Evolutionary conservation across 2,888 invertebrate genomes (phyloP).

Genomic region (Aradus depressus): DNA sequence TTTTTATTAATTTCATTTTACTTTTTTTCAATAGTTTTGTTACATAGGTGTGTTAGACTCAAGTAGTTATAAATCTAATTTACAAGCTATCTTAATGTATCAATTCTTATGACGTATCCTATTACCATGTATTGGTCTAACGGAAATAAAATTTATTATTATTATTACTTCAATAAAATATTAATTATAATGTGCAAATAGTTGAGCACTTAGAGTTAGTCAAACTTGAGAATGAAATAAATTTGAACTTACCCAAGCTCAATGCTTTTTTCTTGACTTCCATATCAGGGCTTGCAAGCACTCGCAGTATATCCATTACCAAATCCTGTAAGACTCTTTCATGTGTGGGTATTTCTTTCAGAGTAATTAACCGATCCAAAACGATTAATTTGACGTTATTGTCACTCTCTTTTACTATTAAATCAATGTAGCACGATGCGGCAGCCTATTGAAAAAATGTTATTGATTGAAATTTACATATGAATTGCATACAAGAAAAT

Average conservation of each 20-base stretch:
- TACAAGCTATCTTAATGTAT: too few relatives aligned
- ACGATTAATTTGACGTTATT: constrained; percentile 99
- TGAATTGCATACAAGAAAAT: too few relatives aligned
- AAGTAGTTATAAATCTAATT: too few relatives aligned
- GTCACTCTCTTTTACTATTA: constrained; percentile 98
- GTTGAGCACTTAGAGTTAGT: too few relatives aligned
- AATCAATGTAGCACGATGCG: constrained; percentile 94
- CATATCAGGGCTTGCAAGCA: constrained; percentile 82
- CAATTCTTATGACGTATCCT: too few relatives aligned
- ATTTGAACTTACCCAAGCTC: constrained; percentile 45
- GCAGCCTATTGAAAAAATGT: constrained; percentile 51
- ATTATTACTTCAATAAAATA: too few relatives aligned
- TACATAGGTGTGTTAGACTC: too few relatives aligned
- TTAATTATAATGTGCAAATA: too few relatives aligned
- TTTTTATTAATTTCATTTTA: too few relatives aligned
- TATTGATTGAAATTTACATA: constrained; percentile 1
- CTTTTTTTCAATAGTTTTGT: too few relatives aligned
- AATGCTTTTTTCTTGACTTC: constrained; percentile 86
- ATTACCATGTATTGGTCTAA: too few relatives aligned
- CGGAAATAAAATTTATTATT: too few relatives aligned
- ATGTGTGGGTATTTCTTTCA: constrained; percentile 71
- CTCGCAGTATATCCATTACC: constrained; percentile 95
- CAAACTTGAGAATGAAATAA: neutral
- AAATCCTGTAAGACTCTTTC: constrained; percentile 79
- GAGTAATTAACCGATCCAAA: constrained; percentile 77